Conservation (phyloP, 2,113 vertebrate species). For the Rhinoderma darwinii region DNA sequence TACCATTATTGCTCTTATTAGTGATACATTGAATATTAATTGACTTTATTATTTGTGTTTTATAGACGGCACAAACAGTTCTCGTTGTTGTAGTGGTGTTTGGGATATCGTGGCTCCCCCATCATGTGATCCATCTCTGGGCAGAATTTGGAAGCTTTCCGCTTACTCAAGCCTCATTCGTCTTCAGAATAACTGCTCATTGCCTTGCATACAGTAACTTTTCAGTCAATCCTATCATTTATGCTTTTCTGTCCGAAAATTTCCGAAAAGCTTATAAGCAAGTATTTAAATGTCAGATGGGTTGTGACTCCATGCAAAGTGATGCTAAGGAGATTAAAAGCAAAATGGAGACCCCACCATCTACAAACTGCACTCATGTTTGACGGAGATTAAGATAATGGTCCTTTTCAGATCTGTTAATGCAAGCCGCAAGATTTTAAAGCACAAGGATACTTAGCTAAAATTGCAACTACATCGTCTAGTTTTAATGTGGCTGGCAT, state of each 20-base stretch:
- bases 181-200: conserved; percentile 88
- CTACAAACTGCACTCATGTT: conserved; percentile 91
- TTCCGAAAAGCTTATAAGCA: conserved; percentile 96
- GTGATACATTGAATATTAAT: background rate
- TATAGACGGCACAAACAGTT: conserved; percentile 93
- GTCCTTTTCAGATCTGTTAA: background rate
- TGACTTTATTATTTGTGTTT: conserved; percentile 5
- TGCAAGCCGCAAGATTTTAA: conserved; percentile 32
- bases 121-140: conserved; percentile 93
- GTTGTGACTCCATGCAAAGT: conserved; percentile 70
- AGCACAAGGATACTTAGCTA: conserved; percentile 43
- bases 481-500: conserved; percentile 34
- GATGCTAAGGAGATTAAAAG: conserved; percentile 82
- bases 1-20: background rate
- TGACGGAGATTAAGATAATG: conserved; percentile 68
- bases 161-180: conserved; percentile 91
- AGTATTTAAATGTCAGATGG: conserved; percentile 86
- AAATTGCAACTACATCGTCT: conserved; percentile 20
- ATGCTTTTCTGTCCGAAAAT: conserved; percentile 95
- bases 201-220: conserved; percentile 98
- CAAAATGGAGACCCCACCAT: conserved; percentile 83
- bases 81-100: conserved; percentile 97
- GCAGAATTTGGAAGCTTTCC: conserved; percentile 93
- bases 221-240: conserved; percentile 96
- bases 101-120: conserved; percentile 95